Evolutionary conservation across 2,888 invertebrate species (phyloP), one percentile per base, ranked within the genome.

Genomic region (Brassicogethes aeneus): DNA sequence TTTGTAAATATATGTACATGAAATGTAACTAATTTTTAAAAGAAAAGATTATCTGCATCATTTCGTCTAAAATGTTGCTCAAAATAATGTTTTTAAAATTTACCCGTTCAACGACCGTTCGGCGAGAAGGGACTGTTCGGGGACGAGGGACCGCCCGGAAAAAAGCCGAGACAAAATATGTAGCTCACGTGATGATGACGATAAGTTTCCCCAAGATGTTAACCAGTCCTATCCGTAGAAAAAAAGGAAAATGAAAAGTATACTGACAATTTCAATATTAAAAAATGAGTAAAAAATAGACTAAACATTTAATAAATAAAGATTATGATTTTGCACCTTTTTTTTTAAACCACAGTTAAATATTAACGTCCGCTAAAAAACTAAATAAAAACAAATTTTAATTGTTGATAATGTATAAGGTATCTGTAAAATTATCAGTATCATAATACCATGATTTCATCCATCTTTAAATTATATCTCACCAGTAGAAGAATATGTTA

Each of bases 11-110:
- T n/a, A n/a, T n/a, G n/a, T n/a, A n/a, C n/a, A n/a, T n/a, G n/a
- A n/a, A n/a, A n/a, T n/a, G n/a, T n/a, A n/a, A n/a, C n/a, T n/a
- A n/a, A n/a, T n/a, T n/a, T n/a, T n/a, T n/a, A n/a, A n/a, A n/a
- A n/a, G n/a, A n/a, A n/a, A n/a, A n/a, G n/a, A n/a, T n/a, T n/a
- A n/a, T n/a, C n/a, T n/a, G n/a, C n/a, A n/a, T n/a, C n/a, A n/a
- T n/a, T n/a, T n/a, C n/a, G n/a, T n/a, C n/a, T 13, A 32, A 32
- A 15, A 10, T 13, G 37, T 15, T n/a, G 31, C 17, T 42, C 40
- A 36, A 41, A 39, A 50, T 48, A 35, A 45, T 45, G 41, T 47
- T 45, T 50, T 49, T 50, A 52, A 51, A 52, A 46, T 52, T 52
- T 52, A 39, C 42, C 23, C 47, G 52, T 52, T 48, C 52, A 49